Evolutionary conservation across 2,797 vertebrate genomes (phyloP), one percentile per base, ranked within the genome.

Genomic region (Muraenolepis orangiensis): DNA sequence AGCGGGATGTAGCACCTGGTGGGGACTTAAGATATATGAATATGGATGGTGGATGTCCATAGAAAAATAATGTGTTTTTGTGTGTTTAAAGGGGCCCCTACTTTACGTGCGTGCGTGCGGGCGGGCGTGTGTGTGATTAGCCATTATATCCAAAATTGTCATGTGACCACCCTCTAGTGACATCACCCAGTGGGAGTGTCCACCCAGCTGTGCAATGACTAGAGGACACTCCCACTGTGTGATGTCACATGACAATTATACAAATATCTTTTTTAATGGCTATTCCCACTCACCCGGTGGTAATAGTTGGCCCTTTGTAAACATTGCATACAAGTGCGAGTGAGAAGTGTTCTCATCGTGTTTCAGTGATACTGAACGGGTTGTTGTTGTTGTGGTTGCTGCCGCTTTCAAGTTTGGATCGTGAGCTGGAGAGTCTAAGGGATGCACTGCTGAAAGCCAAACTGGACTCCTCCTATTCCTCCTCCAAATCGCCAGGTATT

Each of bases 371-470:
- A 18, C 6, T 72, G 68, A 10, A 18, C 14, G 16, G 11, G 32
- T 20, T 36, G 11, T 34, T 8, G 2, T 71, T 70, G 30, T 73
- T 14, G 6, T 31, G 20, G 64, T 1, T 75, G 7, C 71, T 12
- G 14, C 72, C 18, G 78, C 42, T 75, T 77, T 4, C 64, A 82
- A 99, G 97, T 86, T 91, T 96, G 87, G 96, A 98, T 87, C 94
- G 85, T 20, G 96, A 99, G 76, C 90, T 99, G 29, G 96, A 98
- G 87, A 95, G 89, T 85, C 91, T 99, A 61, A 95, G 93, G 74
- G 93, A 93, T 0, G 92, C 95, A 2, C 87, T 99, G 76, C 84
- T 95, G 75, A 97, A 98, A 90, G 93, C 95, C n/a, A 94, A 90
- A 68, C 88, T 99, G 80, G 96, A 98, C 32, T 69, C 91, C 1